Evolutionary conservation across 1,140 invertebrate genomes (phyloP).

Genomic region (Bombus consobrinus): DNA sequence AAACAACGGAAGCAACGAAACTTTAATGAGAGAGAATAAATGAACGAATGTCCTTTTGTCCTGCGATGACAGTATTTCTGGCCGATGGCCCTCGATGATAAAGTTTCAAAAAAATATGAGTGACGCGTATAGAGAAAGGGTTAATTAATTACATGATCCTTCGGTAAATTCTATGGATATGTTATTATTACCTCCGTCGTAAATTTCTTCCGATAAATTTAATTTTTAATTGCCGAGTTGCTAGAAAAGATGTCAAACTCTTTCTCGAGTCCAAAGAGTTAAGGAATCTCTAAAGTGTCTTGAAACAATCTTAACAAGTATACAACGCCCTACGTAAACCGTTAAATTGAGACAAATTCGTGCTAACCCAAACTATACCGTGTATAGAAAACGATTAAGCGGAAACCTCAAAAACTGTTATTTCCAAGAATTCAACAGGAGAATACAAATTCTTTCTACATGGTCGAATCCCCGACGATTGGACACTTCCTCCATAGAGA

Average conservation of each 20-base stretch:
- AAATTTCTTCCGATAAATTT: too few relatives aligned
- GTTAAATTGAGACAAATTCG: slow-evolving; percentile 27
- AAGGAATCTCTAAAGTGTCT: too few relatives aligned
- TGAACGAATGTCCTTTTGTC: slow-evolving; percentile 1
- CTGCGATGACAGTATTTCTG: not conserved
- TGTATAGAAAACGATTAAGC: not conserved
- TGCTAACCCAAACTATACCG: not conserved
- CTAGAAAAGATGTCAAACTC: too few relatives aligned
- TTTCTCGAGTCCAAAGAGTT: not conserved
- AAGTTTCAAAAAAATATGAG: not conserved
- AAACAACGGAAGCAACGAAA: slow-evolving; percentile 65
- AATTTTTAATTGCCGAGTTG: too few relatives aligned
- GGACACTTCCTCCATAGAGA: not conserved
- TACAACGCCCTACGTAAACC: not conserved
- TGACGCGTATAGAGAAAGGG: not conserved
- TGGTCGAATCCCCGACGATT: not conserved
- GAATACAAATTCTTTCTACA: slow-evolving; percentile 40
- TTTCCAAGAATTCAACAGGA: slow-evolving; percentile 28
- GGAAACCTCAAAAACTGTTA: not conserved
- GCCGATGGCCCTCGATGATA: not conserved
- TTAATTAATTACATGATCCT: not conserved
- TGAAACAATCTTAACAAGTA: too few relatives aligned
- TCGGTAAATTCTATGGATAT: not conserved
- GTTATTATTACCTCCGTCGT: too few relatives aligned
- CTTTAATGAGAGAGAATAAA: slow-evolving; percentile 36